Evolutionary conservation across 2,888 invertebrate genomes (phyloP).

Genomic region (Argyra leucocephala): DNA sequence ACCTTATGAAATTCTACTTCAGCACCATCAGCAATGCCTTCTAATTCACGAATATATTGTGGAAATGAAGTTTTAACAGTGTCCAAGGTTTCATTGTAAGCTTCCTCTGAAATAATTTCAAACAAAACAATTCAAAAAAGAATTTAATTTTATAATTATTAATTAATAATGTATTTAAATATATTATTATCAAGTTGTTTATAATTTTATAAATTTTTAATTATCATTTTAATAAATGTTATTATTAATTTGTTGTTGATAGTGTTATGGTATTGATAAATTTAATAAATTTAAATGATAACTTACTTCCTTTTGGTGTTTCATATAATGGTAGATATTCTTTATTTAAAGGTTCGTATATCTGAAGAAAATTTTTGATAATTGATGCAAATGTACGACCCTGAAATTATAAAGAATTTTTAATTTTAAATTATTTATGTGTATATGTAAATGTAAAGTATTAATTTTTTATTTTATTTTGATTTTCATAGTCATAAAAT

Average conservation of each 20-base stretch:
- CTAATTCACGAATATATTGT: slow-evolving; percentile 71
- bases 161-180: neutral
- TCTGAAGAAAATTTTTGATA: slow-evolving; percentile 59
- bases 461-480: no score
- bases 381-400: slow-evolving; percentile 67
- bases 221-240: neutral
- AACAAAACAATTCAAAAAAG: slow-evolving; percentile 2
- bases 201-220: neutral
- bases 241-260: neutral
- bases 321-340: slow-evolving; percentile 62
- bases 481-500: no score
- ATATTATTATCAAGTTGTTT: neutral
- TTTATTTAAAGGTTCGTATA: slow-evolving; percentile 54
- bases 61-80: slow-evolving; percentile 63
- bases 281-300: slow-evolving; percentile 6
- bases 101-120: slow-evolving; percentile 36
- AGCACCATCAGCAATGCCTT: slow-evolving; percentile 77
- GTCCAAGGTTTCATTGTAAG: slow-evolving; percentile 65
- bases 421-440: no score
- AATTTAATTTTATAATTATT: neutral
- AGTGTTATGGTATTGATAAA: slow-evolving; percentile 4
- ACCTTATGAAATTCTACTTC: slow-evolving; percentile 75
- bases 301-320: slow-evolving; percentile 55
- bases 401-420: slow-evolving; percentile 48
- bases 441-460: no score